Percentiles rank a stretch among this genome's conserved stretches.
These are phyloP conservation scores for Rynchops niger DNA, from an alignment of 2,113 vertebrate genomes.

Conservation along the genomic window DNA sequence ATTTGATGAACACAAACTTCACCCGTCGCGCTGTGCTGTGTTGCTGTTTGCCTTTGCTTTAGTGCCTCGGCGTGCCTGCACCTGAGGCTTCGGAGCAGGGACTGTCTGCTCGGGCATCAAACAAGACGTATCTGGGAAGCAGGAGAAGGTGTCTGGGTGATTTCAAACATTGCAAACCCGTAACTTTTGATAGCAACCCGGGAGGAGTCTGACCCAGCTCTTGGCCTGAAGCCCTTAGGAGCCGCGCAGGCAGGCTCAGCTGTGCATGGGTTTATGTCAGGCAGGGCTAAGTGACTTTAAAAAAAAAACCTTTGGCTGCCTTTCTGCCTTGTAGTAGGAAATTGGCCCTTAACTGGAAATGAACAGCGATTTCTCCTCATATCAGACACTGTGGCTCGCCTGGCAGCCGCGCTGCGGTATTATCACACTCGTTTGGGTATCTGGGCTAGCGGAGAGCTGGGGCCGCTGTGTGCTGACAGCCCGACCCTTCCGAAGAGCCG, in stretches of 20 bases:
- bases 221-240: neutral
- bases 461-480: neutral
- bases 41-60: neutral
- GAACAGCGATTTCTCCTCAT: neutral
- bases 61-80: neutral
- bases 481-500: neutral
- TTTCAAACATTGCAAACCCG: neutral
- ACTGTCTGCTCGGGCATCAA: neutral
- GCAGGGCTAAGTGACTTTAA: neutral
- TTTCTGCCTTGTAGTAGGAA: conserved; percentile 14
- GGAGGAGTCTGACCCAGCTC: neutral
- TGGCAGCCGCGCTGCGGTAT: neutral
- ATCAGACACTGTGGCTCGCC: neutral
- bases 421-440: neutral
- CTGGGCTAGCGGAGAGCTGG: neutral
- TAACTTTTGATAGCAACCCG: fast-evolving
- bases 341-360: conserved; percentile 42
- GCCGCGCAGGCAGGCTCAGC: neutral
- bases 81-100: neutral
- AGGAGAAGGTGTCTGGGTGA: neutral
- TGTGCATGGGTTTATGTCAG: neutral
- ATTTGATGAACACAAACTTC: no score
- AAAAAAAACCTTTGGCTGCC: conserved; percentile 30
- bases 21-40: neutral
- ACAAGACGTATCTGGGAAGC: fast-evolving